phyloP scores from a whole-genome alignment of 2,113 vertebrate species.

The Amphiprion percula region DNA sequence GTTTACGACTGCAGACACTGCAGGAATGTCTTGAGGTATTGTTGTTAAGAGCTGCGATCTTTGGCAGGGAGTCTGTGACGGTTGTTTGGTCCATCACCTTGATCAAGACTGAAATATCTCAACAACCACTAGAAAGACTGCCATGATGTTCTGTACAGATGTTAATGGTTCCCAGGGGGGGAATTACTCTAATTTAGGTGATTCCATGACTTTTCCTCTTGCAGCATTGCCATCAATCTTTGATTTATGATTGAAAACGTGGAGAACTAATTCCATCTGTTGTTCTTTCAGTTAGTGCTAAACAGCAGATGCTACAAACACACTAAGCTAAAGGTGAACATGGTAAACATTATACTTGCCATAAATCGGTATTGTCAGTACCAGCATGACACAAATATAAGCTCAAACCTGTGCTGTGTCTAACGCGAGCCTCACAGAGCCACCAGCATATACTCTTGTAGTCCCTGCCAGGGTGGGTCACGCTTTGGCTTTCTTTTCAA shows the following conservation, averaged over 20 bases:
- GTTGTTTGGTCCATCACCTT: background rate
- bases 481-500: constrained; percentile 6
- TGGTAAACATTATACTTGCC: background rate
- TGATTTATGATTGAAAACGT: constrained; percentile 1
- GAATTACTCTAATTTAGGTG: background rate
- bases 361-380: background rate
- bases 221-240: background rate
- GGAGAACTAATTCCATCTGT: background rate
- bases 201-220: background rate
- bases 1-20: constrained; percentile 5
- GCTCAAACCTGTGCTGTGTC: background rate
- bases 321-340: too few relatives aligned
- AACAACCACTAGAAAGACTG: background rate
- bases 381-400: background rate
- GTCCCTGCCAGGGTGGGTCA: background rate
- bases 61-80: background rate
- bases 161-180: background rate
- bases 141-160: background rate
- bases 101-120: background rate
- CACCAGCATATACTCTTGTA: background rate
- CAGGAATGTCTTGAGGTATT: constrained; percentile 15
- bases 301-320: background rate
- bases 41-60: background rate
- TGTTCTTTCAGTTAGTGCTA: background rate
- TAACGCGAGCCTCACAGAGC: background rate